These are phyloP conservation scores for Micropoecilia bifurca DNA, from an alignment of 2,797 vertebrate genomes.

Conservation along the genomic window DNA sequence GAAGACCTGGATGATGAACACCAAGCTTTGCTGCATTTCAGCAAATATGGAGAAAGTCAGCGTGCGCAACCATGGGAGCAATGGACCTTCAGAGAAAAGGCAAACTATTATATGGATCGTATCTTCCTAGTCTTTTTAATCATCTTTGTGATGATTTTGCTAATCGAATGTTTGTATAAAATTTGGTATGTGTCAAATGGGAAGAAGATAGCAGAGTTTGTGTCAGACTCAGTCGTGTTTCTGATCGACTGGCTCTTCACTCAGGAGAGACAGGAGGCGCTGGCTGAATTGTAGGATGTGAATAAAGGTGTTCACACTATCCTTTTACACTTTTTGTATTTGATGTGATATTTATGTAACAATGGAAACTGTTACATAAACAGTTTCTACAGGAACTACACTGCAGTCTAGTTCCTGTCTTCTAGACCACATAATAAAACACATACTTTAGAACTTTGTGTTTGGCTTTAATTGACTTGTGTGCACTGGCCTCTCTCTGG, in stretches of 20 bases:
- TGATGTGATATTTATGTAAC: conserved; percentile 8
- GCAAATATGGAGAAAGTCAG: conserved; percentile 60
- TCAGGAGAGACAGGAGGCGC: conserved; percentile 71
- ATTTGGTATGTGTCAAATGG: conserved; percentile 75
- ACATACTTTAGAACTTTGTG: background rate
- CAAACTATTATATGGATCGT: conserved; percentile 73
- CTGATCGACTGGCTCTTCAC: conserved; percentile 70
- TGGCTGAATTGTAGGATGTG: conserved; percentile 71
- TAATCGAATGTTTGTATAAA: conserved; percentile 74
- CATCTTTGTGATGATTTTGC: conserved; percentile 53
- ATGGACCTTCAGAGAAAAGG: conserved; percentile 77
- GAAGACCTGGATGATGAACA: conserved; percentile 58
- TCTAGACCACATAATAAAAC: background rate
- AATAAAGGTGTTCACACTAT: background rate
- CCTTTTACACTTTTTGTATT: conserved; percentile 1
- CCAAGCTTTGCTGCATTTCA: conserved; percentile 57
- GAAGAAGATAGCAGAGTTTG: conserved; percentile 57
- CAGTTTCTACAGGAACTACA: background rate
- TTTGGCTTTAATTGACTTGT: conserved; percentile 1
- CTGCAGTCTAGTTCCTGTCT: background rate
- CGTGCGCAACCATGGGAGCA: conserved; percentile 74
- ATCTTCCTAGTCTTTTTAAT: conserved; percentile 73
- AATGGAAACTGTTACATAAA: background rate
- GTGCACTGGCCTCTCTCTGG: background rate
- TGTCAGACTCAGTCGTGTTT: conserved; percentile 46